Percentiles rank a stretch among this genome's conserved stretches.
phyloP scores from a whole-genome alignment of 2,113 vertebrate genomes.

The Equus quagga region DNA sequence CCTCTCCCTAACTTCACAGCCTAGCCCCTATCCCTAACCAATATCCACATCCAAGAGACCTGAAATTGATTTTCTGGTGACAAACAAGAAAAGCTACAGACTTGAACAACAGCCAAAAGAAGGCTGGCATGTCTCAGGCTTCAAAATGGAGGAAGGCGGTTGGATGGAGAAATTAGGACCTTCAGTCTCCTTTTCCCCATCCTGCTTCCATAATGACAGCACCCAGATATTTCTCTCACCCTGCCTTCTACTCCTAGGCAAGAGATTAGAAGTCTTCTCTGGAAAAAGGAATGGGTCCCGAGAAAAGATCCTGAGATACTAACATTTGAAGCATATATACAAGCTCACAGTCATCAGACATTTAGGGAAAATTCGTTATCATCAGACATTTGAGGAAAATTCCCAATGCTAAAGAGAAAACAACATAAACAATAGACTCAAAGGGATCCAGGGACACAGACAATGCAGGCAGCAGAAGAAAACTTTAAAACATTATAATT shows the following conservation, averaged over 20 bases:
- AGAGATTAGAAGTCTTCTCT: background rate
- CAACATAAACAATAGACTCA: background rate
- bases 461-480: background rate
- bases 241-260: background rate
- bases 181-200: background rate
- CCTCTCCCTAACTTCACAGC: background rate
- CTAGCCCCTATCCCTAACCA: background rate
- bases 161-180: background rate
- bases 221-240: background rate
- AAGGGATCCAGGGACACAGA: background rate
- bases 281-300: background rate
- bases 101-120: background rate
- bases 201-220: background rate
- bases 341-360: background rate
- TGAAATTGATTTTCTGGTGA: background rate
- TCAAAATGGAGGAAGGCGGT: background rate
- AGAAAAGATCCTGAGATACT: background rate
- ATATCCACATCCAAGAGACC: background rate
- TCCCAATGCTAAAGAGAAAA: background rate
- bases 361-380: background rate
- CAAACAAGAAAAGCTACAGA: background rate
- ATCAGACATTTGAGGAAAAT: background rate
- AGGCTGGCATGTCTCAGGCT: background rate
- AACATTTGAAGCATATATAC: background rate
- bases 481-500: background rate